These are phyloP conservation scores for Proterorhinus semilunaris DNA, from an alignment of 2,113 vertebrate species.

Conservation along the genomic window DNA sequence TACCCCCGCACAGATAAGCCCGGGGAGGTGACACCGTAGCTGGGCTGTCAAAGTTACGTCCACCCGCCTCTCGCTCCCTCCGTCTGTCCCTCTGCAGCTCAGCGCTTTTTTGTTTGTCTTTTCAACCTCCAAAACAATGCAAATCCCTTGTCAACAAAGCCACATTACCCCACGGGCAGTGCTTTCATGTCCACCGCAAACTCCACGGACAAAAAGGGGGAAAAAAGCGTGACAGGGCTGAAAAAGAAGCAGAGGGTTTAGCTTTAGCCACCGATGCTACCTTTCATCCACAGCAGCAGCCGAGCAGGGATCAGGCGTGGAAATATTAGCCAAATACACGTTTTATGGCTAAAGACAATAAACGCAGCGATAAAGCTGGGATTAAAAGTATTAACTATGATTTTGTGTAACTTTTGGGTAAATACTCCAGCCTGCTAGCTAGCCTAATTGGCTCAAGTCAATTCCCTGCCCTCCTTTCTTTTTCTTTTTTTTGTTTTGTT, in stretches of 20 bases:
- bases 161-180: not conserved
- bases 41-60: not conserved
- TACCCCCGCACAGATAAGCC: not conserved
- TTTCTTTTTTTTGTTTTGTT: not conserved
- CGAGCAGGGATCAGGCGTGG: slow-evolving; percentile 3
- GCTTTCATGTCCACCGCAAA: not conserved
- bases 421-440: slow-evolving; percentile 32
- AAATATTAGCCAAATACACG: slow-evolving; percentile 4
- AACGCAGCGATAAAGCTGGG: not conserved
- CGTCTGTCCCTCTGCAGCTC: not conserved
- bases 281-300: not conserved
- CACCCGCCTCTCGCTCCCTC: not conserved
- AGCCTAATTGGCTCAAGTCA: slow-evolving; percentile 41
- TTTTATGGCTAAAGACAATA: not conserved
- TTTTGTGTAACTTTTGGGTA: not conserved
- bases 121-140: slow-evolving; percentile 3
- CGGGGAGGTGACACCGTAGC: slow-evolving; percentile 1
- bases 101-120: not conserved
- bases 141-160: slow-evolving; percentile 6
- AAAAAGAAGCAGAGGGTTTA: slow-evolving; percentile 30
- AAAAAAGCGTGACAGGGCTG: slow-evolving; percentile 50
- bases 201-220: slow-evolving; percentile 23
- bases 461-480: slow-evolving; percentile 35
- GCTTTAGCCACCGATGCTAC: slow-evolving; percentile 51
- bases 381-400: too few relatives aligned